These are phyloP conservation scores for Arctocebus calabarensis DNA, from an alignment of 2,797 vertebrate species.

Conservation along the genomic window DNA sequence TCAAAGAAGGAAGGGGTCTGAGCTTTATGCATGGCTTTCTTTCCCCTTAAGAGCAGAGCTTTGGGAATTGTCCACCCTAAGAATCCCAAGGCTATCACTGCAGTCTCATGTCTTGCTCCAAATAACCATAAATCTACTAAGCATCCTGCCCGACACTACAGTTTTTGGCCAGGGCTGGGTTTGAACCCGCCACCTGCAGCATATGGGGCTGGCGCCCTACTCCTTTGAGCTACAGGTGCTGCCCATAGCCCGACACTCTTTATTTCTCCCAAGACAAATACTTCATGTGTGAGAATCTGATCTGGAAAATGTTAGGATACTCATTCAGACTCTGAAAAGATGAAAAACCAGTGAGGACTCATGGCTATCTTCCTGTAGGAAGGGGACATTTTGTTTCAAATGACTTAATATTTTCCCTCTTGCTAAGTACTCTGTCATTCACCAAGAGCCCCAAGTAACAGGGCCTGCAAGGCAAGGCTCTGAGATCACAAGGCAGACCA, in stretches of 20 bases:
- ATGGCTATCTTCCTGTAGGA: not conserved
- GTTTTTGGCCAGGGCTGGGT: too few species aligned
- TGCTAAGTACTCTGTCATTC: not conserved
- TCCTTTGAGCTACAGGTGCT: too few species aligned
- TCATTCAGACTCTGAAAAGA: not conserved
- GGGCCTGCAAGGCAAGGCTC: not conserved
- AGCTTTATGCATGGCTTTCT: not conserved
- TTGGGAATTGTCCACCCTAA: not conserved
- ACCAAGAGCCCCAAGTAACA: not conserved
- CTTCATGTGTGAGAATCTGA: not conserved
- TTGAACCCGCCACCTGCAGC: too few species aligned
- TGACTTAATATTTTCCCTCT: not conserved
- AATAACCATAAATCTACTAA: slow-evolving; percentile 7
- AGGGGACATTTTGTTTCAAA: not conserved
- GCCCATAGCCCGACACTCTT: not conserved
- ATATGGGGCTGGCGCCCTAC: too few species aligned
- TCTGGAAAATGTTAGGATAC: not conserved
- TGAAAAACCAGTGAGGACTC: not conserved
- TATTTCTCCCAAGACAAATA: not conserved
- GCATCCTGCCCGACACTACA: not conserved
- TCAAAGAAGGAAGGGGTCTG: not conserved
- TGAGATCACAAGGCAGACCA: not conserved
- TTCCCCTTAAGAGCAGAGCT: not conserved
- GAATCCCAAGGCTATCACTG: not conserved
- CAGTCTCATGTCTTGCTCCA: not conserved